Percentiles rank a stretch among this genome's conserved stretches.
phyloP scores from a whole-genome alignment of 2,888 invertebrate species.

The Drosophila birchii region DNA sequence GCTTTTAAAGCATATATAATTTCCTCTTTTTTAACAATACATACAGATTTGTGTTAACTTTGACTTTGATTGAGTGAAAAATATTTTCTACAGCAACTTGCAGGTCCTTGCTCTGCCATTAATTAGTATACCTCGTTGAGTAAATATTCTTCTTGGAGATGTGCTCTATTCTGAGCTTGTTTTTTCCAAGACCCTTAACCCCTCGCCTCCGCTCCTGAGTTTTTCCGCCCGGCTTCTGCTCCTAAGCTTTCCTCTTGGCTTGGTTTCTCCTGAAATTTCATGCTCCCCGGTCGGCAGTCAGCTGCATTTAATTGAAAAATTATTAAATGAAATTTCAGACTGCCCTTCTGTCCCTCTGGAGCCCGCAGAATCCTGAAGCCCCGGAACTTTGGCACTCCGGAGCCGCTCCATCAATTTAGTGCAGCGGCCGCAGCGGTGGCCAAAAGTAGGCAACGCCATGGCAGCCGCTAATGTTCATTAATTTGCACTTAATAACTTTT shows the following conservation, averaged over 20 bases:
- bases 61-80: constrained; percentile 5
- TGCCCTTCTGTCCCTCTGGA: constrained; percentile 19
- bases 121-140: constrained; percentile 20
- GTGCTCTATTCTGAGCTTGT: constrained; percentile 17
- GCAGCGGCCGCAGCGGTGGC: constrained; percentile 46
- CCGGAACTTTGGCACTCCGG: constrained; percentile 17
- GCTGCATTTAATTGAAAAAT: constrained; percentile 81
- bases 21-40: neutral
- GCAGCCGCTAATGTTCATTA: constrained; percentile 77
- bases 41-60: neutral
- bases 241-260: constrained; percentile 41
- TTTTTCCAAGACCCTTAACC: neutral
- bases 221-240: constrained; percentile 2
- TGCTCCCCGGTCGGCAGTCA: constrained; percentile 52
- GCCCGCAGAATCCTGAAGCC: neutral
- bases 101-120: neutral
- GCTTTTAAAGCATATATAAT: neutral
- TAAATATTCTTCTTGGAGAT: constrained; percentile 17
- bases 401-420: constrained; percentile 46
- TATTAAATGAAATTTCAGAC: constrained; percentile 73
- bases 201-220: constrained; percentile 4
- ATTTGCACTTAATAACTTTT: constrained; percentile 79
- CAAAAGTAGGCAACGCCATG: constrained; percentile 55
- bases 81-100: constrained; percentile 3
- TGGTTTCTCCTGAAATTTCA: constrained; percentile 18